Evolutionary conservation across 1,140 invertebrate species (phyloP).

Genomic region (Drosophila orena): DNA sequence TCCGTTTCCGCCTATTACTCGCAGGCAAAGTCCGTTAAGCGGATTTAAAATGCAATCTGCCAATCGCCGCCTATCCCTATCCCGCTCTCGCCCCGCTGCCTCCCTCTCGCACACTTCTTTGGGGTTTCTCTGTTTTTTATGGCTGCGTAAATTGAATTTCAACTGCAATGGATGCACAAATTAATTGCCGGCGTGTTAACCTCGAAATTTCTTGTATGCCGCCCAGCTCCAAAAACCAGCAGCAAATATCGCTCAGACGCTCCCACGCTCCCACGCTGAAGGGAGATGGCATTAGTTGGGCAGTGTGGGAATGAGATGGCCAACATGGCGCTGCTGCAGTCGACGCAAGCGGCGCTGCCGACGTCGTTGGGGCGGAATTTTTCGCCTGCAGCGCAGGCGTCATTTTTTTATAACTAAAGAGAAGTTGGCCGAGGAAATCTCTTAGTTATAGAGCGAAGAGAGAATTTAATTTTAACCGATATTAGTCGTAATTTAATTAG

Average conservation of each 20-base stretch:
- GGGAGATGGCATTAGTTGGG: background rate
- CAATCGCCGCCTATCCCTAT: conserved; percentile 33
- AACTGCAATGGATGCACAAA: conserved; percentile 60
- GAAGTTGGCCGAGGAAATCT: conserved; percentile 16
- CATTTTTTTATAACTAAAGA: conserved; percentile 3
- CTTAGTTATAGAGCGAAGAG: conserved; percentile 15
- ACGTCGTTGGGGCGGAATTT: conserved; percentile 34
- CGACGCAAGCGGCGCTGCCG: conserved; percentile 8
- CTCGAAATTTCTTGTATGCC: conserved; percentile 59
- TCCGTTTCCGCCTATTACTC: conserved; percentile 38
- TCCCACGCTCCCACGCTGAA: conserved; percentile 11
- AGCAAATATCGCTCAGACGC: conserved; percentile 17
- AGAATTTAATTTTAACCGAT: conserved; percentile 30
- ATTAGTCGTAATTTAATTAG: conserved; percentile 60
- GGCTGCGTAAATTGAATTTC: conserved; percentile 70
- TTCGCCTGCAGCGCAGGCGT: conserved; percentile 36
- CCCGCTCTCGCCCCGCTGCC: background rate
- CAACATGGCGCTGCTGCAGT: conserved; percentile 30
- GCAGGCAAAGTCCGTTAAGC: conserved; percentile 46
- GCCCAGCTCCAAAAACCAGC: conserved; percentile 11
- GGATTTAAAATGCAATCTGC: conserved; percentile 54
- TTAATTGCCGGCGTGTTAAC: conserved; percentile 75
- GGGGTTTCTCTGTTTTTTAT: conserved; percentile 56
- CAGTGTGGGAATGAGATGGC: background rate
- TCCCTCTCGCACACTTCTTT: background rate